A percentile compares a stretch with the other conserved stretches of the same genome.
Evolutionary conservation across 2,797 vertebrate species (phyloP).

Genomic region (Luscinia megarhynchos): DNA sequence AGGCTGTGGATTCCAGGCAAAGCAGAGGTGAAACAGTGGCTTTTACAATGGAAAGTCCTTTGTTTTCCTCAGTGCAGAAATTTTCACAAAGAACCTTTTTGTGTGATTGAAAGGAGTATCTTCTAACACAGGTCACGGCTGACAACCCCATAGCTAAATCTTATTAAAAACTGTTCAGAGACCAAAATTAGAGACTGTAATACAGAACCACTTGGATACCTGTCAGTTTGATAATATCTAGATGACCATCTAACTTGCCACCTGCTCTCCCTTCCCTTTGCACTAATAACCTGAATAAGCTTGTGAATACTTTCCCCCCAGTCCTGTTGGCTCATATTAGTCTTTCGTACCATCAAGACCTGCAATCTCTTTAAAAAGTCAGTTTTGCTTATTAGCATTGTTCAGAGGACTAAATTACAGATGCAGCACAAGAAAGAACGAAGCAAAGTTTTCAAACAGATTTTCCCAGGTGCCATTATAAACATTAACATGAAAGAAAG

Average conservation of each 20-base stretch:
- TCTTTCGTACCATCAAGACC: background rate
- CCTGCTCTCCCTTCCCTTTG: slow-evolving; percentile 22
- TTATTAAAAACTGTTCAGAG: slow-evolving; percentile 42
- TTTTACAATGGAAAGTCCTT: slow-evolving; percentile 48
- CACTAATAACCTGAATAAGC: slow-evolving; percentile 25
- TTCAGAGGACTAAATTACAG: background rate
- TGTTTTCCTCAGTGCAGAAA: slow-evolving; percentile 15
- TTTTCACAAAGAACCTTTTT: background rate
- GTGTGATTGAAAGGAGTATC: background rate
- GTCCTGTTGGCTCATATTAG: background rate
- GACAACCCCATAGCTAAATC: slow-evolving; percentile 1
- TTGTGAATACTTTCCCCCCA: background rate
- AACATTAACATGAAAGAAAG: background rate
- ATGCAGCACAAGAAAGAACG: background rate
- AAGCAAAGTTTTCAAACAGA: background rate
- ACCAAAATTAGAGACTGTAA: slow-evolving; percentile 42
- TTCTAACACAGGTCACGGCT: background rate
- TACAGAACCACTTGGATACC: slow-evolving; percentile 43
- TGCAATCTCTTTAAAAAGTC: background rate
- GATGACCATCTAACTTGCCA: slow-evolving; percentile 27
- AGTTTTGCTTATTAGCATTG: background rate
- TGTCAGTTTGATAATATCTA: slow-evolving; percentile 23
- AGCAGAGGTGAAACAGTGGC: slow-evolving; percentile 26
- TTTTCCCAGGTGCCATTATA: slow-evolving; percentile 36
- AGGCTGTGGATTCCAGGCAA: slow-evolving; percentile 12